These are phyloP conservation scores for Oscheius sp. DNA, from an alignment of 1,140 invertebrate species.

Conservation along the genomic window DNA sequence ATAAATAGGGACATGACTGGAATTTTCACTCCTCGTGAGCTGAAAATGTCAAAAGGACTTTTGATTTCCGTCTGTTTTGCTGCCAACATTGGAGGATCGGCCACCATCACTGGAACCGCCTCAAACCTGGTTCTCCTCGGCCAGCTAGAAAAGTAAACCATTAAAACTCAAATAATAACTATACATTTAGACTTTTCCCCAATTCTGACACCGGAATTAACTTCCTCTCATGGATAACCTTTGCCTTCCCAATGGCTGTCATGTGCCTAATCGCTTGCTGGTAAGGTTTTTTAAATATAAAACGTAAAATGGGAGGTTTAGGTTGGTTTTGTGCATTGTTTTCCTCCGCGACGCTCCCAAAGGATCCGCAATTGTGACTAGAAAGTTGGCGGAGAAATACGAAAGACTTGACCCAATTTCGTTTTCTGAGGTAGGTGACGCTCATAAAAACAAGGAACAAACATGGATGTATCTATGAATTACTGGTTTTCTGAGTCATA, in stretches of 20 bases:
- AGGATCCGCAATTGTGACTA: constrained; percentile 35
- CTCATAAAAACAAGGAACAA: too few relatives aligned
- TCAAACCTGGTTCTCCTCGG: constrained; percentile 62
- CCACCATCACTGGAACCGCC: constrained; percentile 63
- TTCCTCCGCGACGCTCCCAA: constrained; percentile 38
- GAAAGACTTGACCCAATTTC: constrained; percentile 46
- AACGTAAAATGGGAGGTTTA: not conserved
- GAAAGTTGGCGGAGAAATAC: constrained; percentile 41
- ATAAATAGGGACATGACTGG: constrained; percentile 36
- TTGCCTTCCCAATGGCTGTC: constrained; percentile 62
- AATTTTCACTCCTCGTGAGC: constrained; percentile 34
- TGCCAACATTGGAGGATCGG: constrained; percentile 64
- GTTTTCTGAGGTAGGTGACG: constrained; percentile 74
- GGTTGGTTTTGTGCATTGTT: constrained; percentile 19
- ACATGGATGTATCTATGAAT: too few relatives aligned
- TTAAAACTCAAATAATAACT: not conserved
- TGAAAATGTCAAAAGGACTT: constrained; percentile 40
- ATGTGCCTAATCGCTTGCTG: constrained; percentile 60
- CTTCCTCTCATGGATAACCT: constrained; percentile 63
- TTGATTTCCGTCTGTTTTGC: constrained; percentile 56
- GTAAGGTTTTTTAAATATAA: constrained; percentile 53
- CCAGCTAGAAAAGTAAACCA: constrained; percentile 37
- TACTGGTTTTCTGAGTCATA: too few relatives aligned
- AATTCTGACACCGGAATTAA: constrained; percentile 59
- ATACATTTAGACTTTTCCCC: constrained; percentile 38